These are phyloP conservation scores for Acanthurus leucopareius DNA, from an alignment of 2,797 vertebrate genomes.

Conservation along the genomic window DNA sequence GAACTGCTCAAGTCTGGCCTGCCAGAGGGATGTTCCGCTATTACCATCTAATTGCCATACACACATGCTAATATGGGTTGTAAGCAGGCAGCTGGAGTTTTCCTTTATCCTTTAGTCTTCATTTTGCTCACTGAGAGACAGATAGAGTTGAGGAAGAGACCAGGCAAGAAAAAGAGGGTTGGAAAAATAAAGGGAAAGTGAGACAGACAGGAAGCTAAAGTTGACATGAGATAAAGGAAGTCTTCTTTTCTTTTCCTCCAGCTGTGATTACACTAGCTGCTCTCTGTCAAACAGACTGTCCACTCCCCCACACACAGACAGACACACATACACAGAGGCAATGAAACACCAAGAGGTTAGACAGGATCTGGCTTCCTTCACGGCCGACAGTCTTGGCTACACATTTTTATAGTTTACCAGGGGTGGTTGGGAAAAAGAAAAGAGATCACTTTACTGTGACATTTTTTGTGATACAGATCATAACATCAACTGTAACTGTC, in stretches of 20 bases:
- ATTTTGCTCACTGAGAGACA: slow-evolving; percentile 9
- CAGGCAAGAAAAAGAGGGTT: neutral
- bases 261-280: slow-evolving; percentile 61
- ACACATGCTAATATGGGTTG: slow-evolving; percentile 29
- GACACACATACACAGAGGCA: slow-evolving; percentile 1
- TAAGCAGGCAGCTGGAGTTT: slow-evolving; percentile 53
- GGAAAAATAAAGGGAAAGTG: neutral
- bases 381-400: slow-evolving; percentile 35
- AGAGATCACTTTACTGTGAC: neutral
- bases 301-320: slow-evolving; percentile 16
- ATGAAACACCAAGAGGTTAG: slow-evolving; percentile 39
- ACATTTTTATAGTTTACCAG: slow-evolving; percentile 60
- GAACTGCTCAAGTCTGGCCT: slow-evolving; percentile 14
- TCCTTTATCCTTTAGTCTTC: slow-evolving; percentile 45
- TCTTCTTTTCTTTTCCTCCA: slow-evolving; percentile 51
- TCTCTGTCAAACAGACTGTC: slow-evolving; percentile 49
- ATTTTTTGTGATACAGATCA: slow-evolving; percentile 14
- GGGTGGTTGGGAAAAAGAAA: slow-evolving; percentile 29
- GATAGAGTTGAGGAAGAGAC: neutral
- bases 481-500: slow-evolving; percentile 6
- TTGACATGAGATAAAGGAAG: slow-evolving; percentile 48
- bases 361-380: slow-evolving; percentile 51
- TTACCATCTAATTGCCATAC: slow-evolving; percentile 38
- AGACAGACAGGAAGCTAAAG: slow-evolving; percentile 37
- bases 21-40: slow-evolving; percentile 19